Evolutionary conservation across 2,113 vertebrate species (phyloP).

Genomic region (Platycercus adscitus): DNA sequence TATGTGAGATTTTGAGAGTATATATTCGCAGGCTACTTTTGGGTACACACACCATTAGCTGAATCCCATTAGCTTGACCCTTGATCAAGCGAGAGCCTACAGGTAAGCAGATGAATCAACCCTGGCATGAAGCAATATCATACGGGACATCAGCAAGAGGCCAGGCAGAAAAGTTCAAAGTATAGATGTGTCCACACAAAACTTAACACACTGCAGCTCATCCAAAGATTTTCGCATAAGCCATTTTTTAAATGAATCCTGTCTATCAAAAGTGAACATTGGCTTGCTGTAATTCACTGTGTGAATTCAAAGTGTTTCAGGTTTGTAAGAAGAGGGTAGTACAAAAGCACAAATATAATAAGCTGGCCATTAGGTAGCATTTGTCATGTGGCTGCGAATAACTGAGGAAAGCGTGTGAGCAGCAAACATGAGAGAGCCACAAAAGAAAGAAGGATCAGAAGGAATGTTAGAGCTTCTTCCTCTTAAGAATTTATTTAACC

Average conservation of each 20-base stretch:
- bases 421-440: background rate
- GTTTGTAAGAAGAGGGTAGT: constrained; percentile 8
- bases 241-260: background rate
- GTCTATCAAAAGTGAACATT: constrained; percentile 2
- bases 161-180: constrained; percentile 10
- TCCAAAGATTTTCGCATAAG: background rate
- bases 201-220: background rate
- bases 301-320: constrained; percentile 26
- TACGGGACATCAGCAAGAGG: background rate
- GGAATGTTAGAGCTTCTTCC: background rate
- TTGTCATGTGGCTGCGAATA: constrained; percentile 7
- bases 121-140: background rate
- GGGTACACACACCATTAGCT: background rate
- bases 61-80: constrained; percentile 1
- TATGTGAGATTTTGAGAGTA: background rate
- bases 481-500: constrained; percentile 14
- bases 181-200: background rate
- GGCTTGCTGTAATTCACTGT: constrained; percentile 8
- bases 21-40: background rate
- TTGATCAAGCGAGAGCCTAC: background rate
- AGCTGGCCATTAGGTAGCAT: background rate
- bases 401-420: background rate
- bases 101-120: constrained; percentile 9
- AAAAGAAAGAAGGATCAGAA: constrained; percentile 33
- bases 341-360: constrained; percentile 40